phyloP scores from a whole-genome alignment of 2,113 vertebrate species.

The Colinus virginianus region DNA sequence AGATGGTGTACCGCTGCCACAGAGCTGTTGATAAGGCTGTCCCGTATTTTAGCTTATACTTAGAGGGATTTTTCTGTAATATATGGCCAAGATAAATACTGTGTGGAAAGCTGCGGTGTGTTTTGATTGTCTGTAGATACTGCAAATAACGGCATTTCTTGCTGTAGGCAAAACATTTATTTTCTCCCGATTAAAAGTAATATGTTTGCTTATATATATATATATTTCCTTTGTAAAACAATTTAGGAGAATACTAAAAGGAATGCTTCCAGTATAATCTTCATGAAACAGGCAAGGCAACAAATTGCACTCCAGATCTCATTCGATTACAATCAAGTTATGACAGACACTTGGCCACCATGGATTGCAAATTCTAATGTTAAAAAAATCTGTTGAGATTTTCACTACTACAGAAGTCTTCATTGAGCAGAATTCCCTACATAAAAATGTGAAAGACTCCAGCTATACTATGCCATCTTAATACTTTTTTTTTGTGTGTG shows the following conservation, averaged over 20 bases:
- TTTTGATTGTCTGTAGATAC: background rate
- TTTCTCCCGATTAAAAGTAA: conserved; percentile 36
- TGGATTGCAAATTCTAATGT: conserved; percentile 11
- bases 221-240: conserved; percentile 22
- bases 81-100: background rate
- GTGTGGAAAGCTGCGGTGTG: background rate
- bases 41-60: background rate
- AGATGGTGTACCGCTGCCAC: background rate
- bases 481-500: conserved; percentile 32
- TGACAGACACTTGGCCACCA: conserved; percentile 30
- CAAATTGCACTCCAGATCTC: background rate
- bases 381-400: conserved; percentile 58
- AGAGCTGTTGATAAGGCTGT: background rate
- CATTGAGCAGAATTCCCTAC: conserved; percentile 52
- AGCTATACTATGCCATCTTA: conserved; percentile 18
- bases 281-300: background rate
- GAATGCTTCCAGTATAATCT: background rate
- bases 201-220: background rate
- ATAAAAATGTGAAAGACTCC: conserved; percentile 37
- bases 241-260: background rate
- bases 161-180: conserved; percentile 47
- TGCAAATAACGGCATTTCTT: conserved; percentile 13
- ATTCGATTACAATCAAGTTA: background rate
- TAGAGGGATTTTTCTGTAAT: background rate
- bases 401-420: conserved; percentile 39